Evolutionary conservation across 2,797 vertebrate species (phyloP).

Genomic region (Podargus strigoides): DNA sequence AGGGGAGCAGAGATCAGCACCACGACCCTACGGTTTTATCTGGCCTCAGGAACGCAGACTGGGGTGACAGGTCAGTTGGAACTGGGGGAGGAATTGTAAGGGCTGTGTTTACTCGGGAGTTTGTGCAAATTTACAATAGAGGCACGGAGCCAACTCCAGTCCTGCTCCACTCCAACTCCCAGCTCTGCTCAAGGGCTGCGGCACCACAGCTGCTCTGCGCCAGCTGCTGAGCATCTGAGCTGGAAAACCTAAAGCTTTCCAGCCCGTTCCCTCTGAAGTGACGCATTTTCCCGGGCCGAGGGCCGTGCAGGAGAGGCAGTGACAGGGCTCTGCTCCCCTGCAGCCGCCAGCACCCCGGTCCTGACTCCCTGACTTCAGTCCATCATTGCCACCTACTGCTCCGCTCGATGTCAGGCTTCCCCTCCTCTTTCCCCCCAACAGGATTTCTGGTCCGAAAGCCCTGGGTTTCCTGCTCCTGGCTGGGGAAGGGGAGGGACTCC

Average conservation of each 20-base stretch:
- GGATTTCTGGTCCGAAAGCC: background rate
- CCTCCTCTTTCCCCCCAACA: background rate
- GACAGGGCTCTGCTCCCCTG: background rate
- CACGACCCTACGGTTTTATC: fast-evolving
- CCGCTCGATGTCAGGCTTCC: background rate
- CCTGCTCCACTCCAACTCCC: background rate
- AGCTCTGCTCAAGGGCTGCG: background rate
- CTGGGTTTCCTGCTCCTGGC: background rate
- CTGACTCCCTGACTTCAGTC: background rate
- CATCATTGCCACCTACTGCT: background rate
- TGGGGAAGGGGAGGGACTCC: constrained; percentile 47
- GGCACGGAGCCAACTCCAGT: background rate
- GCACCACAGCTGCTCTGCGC: background rate
- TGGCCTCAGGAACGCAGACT: fast-evolving
- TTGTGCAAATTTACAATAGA: fast-evolving
- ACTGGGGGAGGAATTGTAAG: background rate
- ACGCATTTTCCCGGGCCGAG: background rate
- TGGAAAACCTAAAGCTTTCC: background rate
- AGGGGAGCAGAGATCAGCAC: background rate
- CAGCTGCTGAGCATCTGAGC: background rate
- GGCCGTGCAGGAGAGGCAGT: background rate
- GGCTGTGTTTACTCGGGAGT: background rate
- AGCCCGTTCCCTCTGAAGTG: fast-evolving
- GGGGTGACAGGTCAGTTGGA: background rate
- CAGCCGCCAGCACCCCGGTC: background rate